A percentile compares a stretch with the other conserved stretches of the same genome.
These are phyloP conservation scores for Chaetogeoica ovagalla DNA, from an alignment of 2,888 invertebrate species.

Conservation along the genomic window DNA sequence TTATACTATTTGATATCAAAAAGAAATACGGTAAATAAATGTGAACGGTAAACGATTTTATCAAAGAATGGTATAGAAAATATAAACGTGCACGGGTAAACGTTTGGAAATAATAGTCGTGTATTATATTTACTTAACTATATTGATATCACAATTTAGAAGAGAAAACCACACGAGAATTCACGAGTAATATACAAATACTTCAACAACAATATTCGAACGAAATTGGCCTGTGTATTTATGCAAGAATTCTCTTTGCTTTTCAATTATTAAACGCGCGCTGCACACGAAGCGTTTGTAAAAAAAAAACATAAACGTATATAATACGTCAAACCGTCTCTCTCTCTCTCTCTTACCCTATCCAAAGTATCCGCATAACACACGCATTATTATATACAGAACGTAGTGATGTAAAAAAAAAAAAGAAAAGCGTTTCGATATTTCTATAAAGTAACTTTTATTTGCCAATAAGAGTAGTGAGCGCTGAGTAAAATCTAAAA, in stretches of 20 bases:
- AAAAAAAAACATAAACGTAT: slow-evolving; percentile 6
- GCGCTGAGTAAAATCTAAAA: not conserved
- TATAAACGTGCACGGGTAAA: not conserved
- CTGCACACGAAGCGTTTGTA: not conserved
- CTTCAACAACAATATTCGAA: not conserved
- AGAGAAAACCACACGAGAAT: not conserved
- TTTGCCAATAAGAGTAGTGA: not conserved
- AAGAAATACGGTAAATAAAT: too few species aligned
- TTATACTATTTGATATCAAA: too few species aligned
- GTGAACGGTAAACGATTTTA: not conserved
- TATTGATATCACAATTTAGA: not conserved
- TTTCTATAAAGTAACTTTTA: slow-evolving; percentile 9
- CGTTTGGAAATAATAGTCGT: not conserved
- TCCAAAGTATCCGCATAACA: slow-evolving; percentile 2
- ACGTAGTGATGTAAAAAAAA: not conserved
- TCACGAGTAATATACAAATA: not conserved
- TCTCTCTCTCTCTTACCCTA: too few species aligned
- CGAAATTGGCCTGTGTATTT: slow-evolving; percentile 4
- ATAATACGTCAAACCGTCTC: slow-evolving; percentile 5
- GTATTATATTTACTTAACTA: not conserved
- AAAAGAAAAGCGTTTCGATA: not conserved
- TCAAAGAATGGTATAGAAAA: not conserved
- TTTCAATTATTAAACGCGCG: slow-evolving; percentile 24
- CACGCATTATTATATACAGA: not conserved
- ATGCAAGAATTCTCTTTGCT: slow-evolving; percentile 16